These are phyloP conservation scores for Brotula barbata DNA, from an alignment of 2,797 vertebrate genomes.

Conservation along the genomic window DNA sequence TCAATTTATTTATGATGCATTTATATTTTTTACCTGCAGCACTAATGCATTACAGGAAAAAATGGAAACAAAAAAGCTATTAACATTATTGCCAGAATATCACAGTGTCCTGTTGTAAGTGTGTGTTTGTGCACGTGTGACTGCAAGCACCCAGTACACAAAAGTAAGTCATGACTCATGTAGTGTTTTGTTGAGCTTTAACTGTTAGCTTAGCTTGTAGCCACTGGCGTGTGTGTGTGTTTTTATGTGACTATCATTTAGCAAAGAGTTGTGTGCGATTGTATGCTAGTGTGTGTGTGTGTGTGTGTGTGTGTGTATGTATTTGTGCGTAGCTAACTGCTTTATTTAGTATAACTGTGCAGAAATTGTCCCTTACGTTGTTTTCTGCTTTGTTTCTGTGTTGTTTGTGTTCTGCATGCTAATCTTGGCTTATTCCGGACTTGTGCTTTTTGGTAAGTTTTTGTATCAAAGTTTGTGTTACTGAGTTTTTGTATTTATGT, in stretches of 20 bases:
- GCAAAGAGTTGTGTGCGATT: constrained; percentile 21
- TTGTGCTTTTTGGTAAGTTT: constrained; percentile 99
- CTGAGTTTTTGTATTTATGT: constrained; percentile 82
- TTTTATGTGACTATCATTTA: constrained; percentile 46
- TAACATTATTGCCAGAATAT: background rate
- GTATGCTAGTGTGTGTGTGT: constrained; percentile 5
- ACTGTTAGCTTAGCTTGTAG: constrained; percentile 56
- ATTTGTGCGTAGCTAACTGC: constrained; percentile 65
- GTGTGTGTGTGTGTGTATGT: constrained; percentile 18
- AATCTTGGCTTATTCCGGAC: constrained; percentile 99
- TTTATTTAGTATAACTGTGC: constrained; percentile 78
- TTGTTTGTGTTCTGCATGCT: constrained; percentile 93
- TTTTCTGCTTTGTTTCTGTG: constrained; percentile 90
- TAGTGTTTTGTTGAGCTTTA: constrained; percentile 52
- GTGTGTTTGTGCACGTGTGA: constrained; percentile 10
- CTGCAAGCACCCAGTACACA: constrained; percentile 2
- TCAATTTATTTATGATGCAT: too few species aligned
- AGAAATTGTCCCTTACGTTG: constrained; percentile 86
- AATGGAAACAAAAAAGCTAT: background rate
- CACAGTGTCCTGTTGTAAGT: constrained; percentile 1
- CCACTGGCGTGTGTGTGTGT: constrained; percentile 47
- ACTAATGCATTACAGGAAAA: too few species aligned
- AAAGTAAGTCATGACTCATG: constrained; percentile 49
- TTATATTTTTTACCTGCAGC: too few species aligned
- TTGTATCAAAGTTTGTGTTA: constrained; percentile 87